These are phyloP conservation scores for Holothuria leucospilota DNA, from an alignment of 53 echinoderm and acorn worm genomes.

Conservation along the genomic window DNA sequence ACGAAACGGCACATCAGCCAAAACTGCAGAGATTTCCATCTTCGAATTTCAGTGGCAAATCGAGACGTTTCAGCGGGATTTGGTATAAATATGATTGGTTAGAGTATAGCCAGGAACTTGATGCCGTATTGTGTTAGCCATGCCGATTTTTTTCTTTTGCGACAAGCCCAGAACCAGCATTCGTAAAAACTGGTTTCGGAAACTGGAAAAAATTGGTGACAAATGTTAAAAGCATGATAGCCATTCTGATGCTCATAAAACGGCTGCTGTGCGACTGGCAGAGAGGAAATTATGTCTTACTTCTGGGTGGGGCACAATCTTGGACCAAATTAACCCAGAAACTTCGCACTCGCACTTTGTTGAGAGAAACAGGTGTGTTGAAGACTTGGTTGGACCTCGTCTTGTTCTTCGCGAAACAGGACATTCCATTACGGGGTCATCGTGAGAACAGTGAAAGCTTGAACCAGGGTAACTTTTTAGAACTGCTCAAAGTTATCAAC, in stretches of 20 bases:
- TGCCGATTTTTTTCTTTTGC: no score
- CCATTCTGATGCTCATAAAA: background rate
- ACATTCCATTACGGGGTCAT: background rate
- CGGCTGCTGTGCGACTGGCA: background rate
- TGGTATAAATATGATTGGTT: no score
- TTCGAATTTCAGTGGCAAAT: no score
- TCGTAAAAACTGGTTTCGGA: no score
- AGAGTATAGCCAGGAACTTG: no score
- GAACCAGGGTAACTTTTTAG: background rate
- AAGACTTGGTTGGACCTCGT: background rate
- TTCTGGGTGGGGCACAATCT: background rate
- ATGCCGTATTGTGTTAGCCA: no score
- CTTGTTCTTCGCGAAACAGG: background rate
- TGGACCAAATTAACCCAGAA: background rate
- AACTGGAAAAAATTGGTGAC: background rate
- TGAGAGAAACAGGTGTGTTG: no score
- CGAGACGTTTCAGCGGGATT: no score
- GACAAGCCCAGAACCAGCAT: no score
- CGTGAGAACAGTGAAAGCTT: background rate
- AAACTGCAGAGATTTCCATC: no score
- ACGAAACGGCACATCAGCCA: no score
- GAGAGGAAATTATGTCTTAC: background rate
- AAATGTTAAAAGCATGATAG: background rate
- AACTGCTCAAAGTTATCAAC: background rate
- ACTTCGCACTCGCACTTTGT: no score